Percentiles rank a stretch among this genome's conserved stretches.
Conservation (phyloP, 2,113 vertebrate species). For the Lampris incognitus region DNA sequence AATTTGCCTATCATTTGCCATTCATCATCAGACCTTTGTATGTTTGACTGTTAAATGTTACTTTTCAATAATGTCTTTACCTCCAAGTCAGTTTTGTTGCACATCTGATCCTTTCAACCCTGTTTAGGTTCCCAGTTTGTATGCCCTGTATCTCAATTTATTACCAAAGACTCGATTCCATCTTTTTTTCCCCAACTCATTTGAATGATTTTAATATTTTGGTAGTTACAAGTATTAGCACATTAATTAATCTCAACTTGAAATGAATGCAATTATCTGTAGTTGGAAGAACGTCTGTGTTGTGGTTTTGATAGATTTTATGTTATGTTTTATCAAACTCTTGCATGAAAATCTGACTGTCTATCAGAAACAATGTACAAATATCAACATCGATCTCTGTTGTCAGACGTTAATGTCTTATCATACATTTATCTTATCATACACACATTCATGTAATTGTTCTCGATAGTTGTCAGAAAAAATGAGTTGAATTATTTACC, state of each 20-base stretch:
- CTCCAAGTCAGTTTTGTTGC: slow-evolving; percentile 33
- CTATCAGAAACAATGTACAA: slow-evolving; percentile 53
- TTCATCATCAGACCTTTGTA: slow-evolving; percentile 12
- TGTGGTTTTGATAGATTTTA: slow-evolving; percentile 31
- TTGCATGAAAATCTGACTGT: slow-evolving; percentile 68
- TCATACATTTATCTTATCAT: not conserved
- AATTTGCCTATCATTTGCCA: slow-evolving; percentile 21
- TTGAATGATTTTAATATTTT: slow-evolving; percentile 30
- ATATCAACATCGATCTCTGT: slow-evolving; percentile 42
- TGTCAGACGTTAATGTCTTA: not conserved
- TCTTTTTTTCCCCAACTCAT: not conserved
- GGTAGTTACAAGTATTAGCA: slow-evolving; percentile 12
- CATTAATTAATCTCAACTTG: not conserved
- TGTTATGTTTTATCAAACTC: slow-evolving; percentile 45
- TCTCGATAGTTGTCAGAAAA: too few relatives aligned
- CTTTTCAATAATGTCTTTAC: slow-evolving; percentile 38
- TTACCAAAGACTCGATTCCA: slow-evolving; percentile 70
- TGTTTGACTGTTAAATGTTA: slow-evolving; percentile 7
- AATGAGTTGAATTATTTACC: too few relatives aligned
- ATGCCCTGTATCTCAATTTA: slow-evolving; percentile 35
- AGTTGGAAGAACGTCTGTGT: slow-evolving; percentile 38
- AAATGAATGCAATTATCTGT: slow-evolving; percentile 10
- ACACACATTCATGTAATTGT: not conserved
- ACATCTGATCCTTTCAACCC: slow-evolving; percentile 4
- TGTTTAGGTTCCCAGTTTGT: slow-evolving; percentile 15